phyloP scores from a whole-genome alignment of 1,140 invertebrate species.

The Lordiphosa stackelbergi region DNA sequence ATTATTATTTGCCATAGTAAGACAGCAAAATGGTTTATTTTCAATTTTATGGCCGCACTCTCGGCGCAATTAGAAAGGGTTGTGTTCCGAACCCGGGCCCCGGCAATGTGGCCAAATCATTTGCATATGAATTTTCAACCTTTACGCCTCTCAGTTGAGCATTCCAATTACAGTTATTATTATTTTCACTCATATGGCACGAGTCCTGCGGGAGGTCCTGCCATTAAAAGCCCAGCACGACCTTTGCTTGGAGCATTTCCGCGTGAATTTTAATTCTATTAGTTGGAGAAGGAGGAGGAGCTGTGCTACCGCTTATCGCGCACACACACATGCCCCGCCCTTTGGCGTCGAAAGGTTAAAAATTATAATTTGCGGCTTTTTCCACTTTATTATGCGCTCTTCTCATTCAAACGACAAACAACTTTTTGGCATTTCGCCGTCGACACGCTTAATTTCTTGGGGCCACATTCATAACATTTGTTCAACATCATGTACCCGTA shows the following conservation, averaged over 20 bases:
- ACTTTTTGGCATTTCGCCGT: slow-evolving; percentile 61
- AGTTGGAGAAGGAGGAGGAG: slow-evolving; percentile 20
- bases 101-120: slow-evolving; percentile 52
- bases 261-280: slow-evolving; percentile 70
- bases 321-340: not conserved
- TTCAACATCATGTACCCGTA: slow-evolving; percentile 55
- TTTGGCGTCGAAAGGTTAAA: slow-evolving; percentile 60
- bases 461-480: slow-evolving; percentile 70
- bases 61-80: slow-evolving; percentile 46
- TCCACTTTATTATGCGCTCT: slow-evolving; percentile 65
- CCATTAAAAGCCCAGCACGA: slow-evolving; percentile 64
- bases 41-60: slow-evolving; percentile 57
- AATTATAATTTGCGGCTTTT: slow-evolving; percentile 69
- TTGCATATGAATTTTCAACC: slow-evolving; percentile 75
- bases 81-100: slow-evolving; percentile 15
- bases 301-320: slow-evolving; percentile 52
- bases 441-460: slow-evolving; percentile 71
- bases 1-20: slow-evolving; percentile 64
- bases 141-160: slow-evolving; percentile 58
- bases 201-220: slow-evolving; percentile 28
- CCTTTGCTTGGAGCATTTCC: slow-evolving; percentile 66
- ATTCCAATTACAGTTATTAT: slow-evolving; percentile 74
- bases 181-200: slow-evolving; percentile 71
- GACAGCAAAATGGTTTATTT: slow-evolving; percentile 67
- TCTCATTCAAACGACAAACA: slow-evolving; percentile 32